Percentiles rank a stretch among this genome's conserved stretches.
phyloP scores from a whole-genome alignment of 2,797 vertebrate species.

The Tapirus indicus region DNA sequence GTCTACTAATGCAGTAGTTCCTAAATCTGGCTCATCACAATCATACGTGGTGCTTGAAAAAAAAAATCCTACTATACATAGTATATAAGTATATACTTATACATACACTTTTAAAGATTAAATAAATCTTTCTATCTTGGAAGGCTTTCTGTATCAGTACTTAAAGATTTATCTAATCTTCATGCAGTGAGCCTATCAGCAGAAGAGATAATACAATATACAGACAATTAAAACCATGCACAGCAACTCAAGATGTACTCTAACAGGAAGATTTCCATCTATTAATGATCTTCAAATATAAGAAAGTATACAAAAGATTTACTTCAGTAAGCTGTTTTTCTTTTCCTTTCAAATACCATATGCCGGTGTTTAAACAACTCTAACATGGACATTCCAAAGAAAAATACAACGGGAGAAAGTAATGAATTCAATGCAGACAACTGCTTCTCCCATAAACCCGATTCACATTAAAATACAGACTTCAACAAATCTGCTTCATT shows the following conservation, averaged over 20 bases:
- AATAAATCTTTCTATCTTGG: background rate
- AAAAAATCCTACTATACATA: background rate
- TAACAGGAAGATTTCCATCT: background rate
- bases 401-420: conserved; percentile 41
- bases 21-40: conserved; percentile 39
- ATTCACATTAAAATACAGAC: conserved; percentile 51
- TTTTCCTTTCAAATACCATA: conserved; percentile 40
- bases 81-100: background rate
- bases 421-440: conserved; percentile 22
- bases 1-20: background rate
- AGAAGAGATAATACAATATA: conserved; percentile 15
- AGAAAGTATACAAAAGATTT: conserved; percentile 48
- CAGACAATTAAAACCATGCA: background rate
- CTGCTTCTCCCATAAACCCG: background rate
- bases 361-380: conserved; percentile 17
- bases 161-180: conserved; percentile 41
- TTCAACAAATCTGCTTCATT: conserved; percentile 32
- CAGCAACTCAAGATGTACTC: background rate
- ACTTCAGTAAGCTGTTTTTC: background rate
- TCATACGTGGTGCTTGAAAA: background rate
- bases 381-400: conserved; percentile 21
- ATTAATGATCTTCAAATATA: conserved; percentile 18
- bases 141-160: background rate
- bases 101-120: background rate
- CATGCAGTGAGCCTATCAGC: background rate